Base-by-base conservation (phyloP, 1,140 invertebrate genomes). In the Drosophila malerkotliana region DNA sequence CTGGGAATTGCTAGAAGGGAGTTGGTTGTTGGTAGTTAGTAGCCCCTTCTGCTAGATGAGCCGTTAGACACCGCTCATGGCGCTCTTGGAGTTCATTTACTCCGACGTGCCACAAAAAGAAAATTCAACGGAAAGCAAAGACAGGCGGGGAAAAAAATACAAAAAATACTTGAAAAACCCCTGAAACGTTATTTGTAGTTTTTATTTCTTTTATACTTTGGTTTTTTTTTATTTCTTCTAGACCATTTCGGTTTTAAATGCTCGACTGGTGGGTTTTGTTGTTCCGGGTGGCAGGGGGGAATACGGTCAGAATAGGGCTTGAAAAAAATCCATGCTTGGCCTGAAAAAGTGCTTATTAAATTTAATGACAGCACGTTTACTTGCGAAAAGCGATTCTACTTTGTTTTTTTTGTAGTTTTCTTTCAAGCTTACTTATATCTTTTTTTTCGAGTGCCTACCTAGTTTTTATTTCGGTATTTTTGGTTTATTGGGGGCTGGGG, bases 301-400 rank as follows among this genome's bases (percentile, higher is more conserved):
- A 21, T 44, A 8, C 26, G 30, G 61, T 15, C 64, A 18, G 64
- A 28, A 28, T 15, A 26, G 44, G 72, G 75, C 72, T 79, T 68
- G 44, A 26, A 67, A 68, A 85, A 84, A 81, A 87, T 76, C 76
- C 83, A 77, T 88, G 83, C 83, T 87, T 87, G 83, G 83, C 83
- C 83, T 79, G 63, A 79, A 88, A 80, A 90, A 88, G 75, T 68
- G 82, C 78, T 90, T 90, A 90, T 90, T 90, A 90, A 90, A 90
- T 90, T 90, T 90, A 90, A 90, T 90, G 87, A 90, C 87, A 83
- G 87, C 87, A 90, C 87, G 87, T 90, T 90, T 85, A 76, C 82
- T 90, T 90, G 67, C 87, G 74, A 90, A 90, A 90, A 90, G 78
- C 78, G 76, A 83, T 89, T 89, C 55, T 66, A 64, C 57, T 77